Conservation (phyloP, 2,113 vertebrate species). For the Benthochromis sp. region DNA sequence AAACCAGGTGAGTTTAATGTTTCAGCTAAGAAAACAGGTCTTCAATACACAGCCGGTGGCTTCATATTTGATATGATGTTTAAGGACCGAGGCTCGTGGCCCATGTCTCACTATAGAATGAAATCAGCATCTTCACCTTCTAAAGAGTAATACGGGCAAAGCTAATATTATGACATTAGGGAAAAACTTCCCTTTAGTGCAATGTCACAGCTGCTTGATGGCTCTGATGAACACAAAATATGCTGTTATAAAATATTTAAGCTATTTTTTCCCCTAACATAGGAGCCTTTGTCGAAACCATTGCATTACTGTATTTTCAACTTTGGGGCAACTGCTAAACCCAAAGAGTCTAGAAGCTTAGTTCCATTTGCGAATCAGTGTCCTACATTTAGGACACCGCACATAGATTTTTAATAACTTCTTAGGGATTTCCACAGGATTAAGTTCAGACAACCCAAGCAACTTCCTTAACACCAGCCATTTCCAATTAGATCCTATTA, state of each 20-base stretch:
- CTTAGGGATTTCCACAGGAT: slow-evolving; percentile 52
- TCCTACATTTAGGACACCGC: slow-evolving; percentile 33
- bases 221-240: background rate
- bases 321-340: background rate
- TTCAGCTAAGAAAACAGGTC: background rate
- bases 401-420: slow-evolving; percentile 46
- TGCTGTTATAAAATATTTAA: background rate
- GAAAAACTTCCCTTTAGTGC: background rate
- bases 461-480: slow-evolving; percentile 49
- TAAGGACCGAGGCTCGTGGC: background rate
- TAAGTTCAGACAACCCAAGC: slow-evolving; percentile 48
- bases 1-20: background rate
- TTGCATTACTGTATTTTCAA: slow-evolving; percentile 4
- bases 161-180: background rate
- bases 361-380: slow-evolving; percentile 34
- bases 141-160: background rate
- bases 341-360: slow-evolving; percentile 13
- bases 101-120: background rate
- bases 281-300: background rate
- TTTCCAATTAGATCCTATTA: slow-evolving; percentile 62
- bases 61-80: background rate
- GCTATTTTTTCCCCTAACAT: background rate
- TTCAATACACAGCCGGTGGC: background rate
- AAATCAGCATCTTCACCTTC: background rate
- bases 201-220: background rate